Conservation (phyloP, 2,797 vertebrate genomes). For the Gastrophryne carolinensis region DNA sequence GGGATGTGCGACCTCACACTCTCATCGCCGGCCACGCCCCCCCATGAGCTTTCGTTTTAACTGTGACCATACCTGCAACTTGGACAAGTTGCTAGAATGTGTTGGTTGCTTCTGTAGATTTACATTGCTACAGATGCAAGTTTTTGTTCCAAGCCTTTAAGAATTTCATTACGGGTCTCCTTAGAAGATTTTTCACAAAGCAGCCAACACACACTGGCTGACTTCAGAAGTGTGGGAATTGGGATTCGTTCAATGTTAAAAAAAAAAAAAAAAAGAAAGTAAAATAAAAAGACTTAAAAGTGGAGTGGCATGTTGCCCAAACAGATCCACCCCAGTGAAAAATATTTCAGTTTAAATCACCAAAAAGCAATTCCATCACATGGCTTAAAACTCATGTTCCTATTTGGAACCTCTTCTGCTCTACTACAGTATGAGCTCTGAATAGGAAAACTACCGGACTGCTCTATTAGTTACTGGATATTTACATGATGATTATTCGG, state of each 20-base stretch:
- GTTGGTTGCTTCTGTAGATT: too few relatives aligned
- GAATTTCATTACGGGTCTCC: conserved; percentile 23
- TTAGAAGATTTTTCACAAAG: conserved; percentile 1
- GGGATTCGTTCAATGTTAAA: conserved; percentile 18
- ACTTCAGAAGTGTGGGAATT: conserved; percentile 45
- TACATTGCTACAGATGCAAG: background rate
- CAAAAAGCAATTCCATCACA: conserved; percentile 43
- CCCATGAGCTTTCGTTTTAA: too few relatives aligned
- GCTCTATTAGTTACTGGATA: conserved; percentile 46
- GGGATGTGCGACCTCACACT: too few relatives aligned
- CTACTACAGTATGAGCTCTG: conserved; percentile 24
- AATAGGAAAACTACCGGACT: conserved; percentile 20
- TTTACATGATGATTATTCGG: conserved; percentile 42
- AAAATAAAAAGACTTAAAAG: conserved; percentile 22
- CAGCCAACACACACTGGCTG: conserved; percentile 40
- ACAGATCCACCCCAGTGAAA: conserved; percentile 40
- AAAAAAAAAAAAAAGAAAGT: background rate
- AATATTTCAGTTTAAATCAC: conserved; percentile 39
- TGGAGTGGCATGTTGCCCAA: conserved; percentile 23
- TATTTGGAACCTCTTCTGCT: conserved; percentile 32
- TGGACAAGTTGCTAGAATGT: too few relatives aligned
- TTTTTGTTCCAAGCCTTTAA: conserved; percentile 10
- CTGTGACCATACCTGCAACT: too few relatives aligned
- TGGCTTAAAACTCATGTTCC: conserved; percentile 32
- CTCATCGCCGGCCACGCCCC: too few relatives aligned